phyloP scores from a whole-genome alignment of 1,140 invertebrate genomes.

The Drosophila jambulina region DNA sequence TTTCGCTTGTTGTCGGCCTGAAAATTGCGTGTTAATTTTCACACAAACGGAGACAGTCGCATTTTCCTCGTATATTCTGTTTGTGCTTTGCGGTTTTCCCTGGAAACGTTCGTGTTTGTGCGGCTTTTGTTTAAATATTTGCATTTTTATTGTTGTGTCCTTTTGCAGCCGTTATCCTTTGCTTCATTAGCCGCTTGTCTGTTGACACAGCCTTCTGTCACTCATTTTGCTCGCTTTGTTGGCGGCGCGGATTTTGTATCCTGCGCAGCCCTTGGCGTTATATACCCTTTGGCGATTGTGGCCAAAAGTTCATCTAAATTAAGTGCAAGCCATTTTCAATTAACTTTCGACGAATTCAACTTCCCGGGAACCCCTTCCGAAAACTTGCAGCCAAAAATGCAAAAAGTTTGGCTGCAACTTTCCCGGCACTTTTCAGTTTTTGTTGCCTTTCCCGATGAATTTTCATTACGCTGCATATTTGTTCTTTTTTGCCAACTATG shows the following conservation, averaged over 20 bases:
- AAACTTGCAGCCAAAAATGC: constrained; percentile 72
- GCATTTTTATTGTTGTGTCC: constrained; percentile 78
- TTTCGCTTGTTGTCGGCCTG: constrained; percentile 34
- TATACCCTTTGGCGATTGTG: constrained; percentile 54
- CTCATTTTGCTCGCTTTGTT: constrained; percentile 24
- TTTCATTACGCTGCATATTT: constrained; percentile 81
- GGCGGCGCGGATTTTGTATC: constrained; percentile 26
- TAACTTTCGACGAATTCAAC: constrained; percentile 66
- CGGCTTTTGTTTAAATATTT: constrained; percentile 72
- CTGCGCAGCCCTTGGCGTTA: not conserved
- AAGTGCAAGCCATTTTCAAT: constrained; percentile 78
- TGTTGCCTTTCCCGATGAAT: constrained; percentile 66
- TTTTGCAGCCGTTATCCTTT: constrained; percentile 39
- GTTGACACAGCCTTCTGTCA: constrained; percentile 49
- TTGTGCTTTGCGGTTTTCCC: constrained; percentile 68
- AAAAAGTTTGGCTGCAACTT: constrained; percentile 63
- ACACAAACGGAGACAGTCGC: constrained; percentile 64
- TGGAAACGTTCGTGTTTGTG: constrained; percentile 50
- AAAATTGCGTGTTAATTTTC: constrained; percentile 82
- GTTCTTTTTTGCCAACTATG: constrained; percentile 31
- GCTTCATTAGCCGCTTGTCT: constrained; percentile 69
- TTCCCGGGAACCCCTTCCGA: constrained; percentile 20
- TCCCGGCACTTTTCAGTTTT: constrained; percentile 24
- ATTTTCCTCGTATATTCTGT: constrained; percentile 59
- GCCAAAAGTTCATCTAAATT: constrained; percentile 71